phyloP scores from a whole-genome alignment of 1,140 invertebrate genomes.

The Plutomurus gul region DNA sequence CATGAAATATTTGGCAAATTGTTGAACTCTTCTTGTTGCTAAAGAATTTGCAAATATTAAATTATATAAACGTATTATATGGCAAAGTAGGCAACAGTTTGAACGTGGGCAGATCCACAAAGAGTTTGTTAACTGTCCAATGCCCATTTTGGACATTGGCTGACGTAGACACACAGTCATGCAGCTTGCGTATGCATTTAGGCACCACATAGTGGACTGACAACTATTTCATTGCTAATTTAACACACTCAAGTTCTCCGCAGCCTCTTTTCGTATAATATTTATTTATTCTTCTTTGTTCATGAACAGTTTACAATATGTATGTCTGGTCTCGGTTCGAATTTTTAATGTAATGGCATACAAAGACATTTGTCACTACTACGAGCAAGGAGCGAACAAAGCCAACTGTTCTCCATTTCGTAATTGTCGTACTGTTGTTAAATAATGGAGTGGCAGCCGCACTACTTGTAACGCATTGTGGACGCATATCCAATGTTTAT shows the following conservation, averaged over 20 bases:
- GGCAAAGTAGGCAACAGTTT: neutral
- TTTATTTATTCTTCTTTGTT: neutral
- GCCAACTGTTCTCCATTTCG: neutral
- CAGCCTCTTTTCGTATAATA: neutral
- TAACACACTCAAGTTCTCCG: neutral
- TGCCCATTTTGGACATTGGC: conserved; percentile 4
- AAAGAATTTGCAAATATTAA: neutral
- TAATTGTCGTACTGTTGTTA: neutral
- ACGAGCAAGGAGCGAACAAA: neutral
- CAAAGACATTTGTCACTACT: too few species aligned
- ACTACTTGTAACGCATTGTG: too few species aligned
- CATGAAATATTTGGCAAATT: conserved; percentile 14
- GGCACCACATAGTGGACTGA: conserved; percentile 3
- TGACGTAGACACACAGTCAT: neutral
- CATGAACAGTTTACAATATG: too few species aligned
- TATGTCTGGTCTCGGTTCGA: too few species aligned
- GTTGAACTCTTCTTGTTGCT: neutral
- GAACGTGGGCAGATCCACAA: conserved; percentile 10
- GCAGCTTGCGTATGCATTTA: neutral
- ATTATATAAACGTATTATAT: too few species aligned
- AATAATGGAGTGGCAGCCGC: too few species aligned
- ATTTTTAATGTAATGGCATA: too few species aligned
- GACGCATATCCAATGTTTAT: neutral
- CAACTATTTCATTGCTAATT: conserved; percentile 26
- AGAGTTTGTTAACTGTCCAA: conserved; percentile 15